Percentiles rank a stretch among this genome's conserved stretches.
phyloP scores from a whole-genome alignment of 2,797 vertebrate species.

The Hipposideros larvatus region DNA sequence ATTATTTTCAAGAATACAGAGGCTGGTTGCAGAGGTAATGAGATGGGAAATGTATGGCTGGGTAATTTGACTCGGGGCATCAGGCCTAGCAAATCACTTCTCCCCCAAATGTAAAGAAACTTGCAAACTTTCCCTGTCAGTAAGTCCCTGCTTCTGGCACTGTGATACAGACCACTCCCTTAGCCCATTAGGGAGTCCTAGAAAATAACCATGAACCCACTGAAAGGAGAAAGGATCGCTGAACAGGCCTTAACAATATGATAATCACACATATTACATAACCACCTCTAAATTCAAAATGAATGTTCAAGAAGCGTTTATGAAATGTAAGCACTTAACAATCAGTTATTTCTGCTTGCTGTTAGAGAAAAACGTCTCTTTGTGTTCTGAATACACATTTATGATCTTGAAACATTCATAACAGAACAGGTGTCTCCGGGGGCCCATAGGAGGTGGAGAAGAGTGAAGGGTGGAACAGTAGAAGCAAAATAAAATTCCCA shows the following conservation, averaged over 20 bases:
- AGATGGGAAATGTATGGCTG: background rate
- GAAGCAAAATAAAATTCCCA: background rate
- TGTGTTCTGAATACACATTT: background rate
- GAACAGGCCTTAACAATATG: background rate
- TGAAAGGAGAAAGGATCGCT: background rate
- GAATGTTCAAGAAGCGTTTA: background rate
- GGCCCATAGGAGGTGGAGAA: background rate
- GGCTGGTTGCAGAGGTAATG: background rate
- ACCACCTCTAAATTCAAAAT: background rate
- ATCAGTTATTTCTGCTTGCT: background rate
- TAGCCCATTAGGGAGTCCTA: background rate
- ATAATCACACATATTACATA: background rate
- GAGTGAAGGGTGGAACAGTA: background rate
- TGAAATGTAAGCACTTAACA: background rate
- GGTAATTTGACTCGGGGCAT: background rate
- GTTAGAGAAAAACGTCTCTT: background rate
- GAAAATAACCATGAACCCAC: background rate
- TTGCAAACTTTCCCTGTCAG: background rate
- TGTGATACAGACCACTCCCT: too few species aligned
- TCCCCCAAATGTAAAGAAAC: background rate
- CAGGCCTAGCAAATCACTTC: background rate
- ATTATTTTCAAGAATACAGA: background rate
- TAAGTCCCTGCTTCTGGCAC: background rate
- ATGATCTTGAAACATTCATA: background rate
- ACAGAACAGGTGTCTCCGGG: background rate